Evolutionary conservation across 2,888 invertebrate genomes (phyloP), one percentile per base, ranked within the genome.

Genomic region (Atrina japonica): DNA sequence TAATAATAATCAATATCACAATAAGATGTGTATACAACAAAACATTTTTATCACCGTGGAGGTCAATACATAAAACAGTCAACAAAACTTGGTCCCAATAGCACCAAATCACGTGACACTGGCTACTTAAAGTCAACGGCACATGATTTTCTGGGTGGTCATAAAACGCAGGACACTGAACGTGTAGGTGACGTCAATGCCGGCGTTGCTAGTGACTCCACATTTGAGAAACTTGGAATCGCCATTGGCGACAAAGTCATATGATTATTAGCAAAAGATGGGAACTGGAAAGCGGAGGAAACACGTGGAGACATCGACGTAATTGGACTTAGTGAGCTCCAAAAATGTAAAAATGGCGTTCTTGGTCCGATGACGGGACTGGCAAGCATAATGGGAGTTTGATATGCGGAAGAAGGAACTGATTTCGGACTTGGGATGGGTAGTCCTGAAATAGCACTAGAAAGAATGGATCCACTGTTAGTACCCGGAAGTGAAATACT

Each of bases 251-350:
- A 81, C 49, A 82, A 70, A 21, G 82, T 75, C 63, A 83, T 61
- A 53, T 77, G 77, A 16, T 77, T 82, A 27, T 70, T 75, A 14
- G 81, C 76, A 53, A 79, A 83, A 25, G 79, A 75, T 11, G 88
- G 87, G 69, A 88, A 88, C 77, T 86, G 87, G 73, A 88, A 88
- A 58, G 86, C 77, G 21, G 75, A 81, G 27, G 77, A 60, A 23
- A 81, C 66, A 14, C 84, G 77, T 16, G 89, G 89, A 30, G 87
- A 87, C 68, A 88, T 83, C 7, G 85, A 83, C 9, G 88, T 83
- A 14, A 88, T 82, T 3, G 90, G 90, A 66, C 88, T 88, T 9
- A 89, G 76, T 0, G 90, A 90, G 70, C 90, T 90, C 91, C 91
- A 91, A 82, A 91, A 91, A 72, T 90, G 88, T 29, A 89, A 75